Percentiles rank a stretch among this genome's conserved stretches.
Evolutionary conservation across 2,888 invertebrate species (phyloP).

Genomic region (Drosophila paranaensis): DNA sequence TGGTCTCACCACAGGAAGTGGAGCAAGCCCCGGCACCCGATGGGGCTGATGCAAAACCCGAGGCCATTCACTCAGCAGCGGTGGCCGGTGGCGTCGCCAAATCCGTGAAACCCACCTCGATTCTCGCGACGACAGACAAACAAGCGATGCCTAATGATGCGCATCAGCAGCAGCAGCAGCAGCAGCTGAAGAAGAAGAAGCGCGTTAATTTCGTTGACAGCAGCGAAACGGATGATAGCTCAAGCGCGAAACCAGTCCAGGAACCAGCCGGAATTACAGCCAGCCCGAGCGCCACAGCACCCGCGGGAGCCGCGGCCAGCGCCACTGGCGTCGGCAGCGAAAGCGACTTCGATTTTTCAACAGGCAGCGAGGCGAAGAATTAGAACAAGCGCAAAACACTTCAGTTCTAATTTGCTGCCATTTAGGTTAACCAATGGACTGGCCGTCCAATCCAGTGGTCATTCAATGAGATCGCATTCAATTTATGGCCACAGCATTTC

Average conservation of each 20-base stretch:
- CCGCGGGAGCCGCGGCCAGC: conserved; percentile 28
- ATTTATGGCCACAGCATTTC: conserved; percentile 56
- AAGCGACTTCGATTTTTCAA: conserved; percentile 85
- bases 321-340: conserved; percentile 70
- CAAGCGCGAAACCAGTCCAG: conserved; percentile 70
- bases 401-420: conserved; percentile 76
- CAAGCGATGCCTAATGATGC: conserved; percentile 79
- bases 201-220: conserved; percentile 84
- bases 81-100: conserved; percentile 42
- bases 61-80: conserved; percentile 28
- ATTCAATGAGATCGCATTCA: conserved; percentile 65
- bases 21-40: conserved; percentile 28
- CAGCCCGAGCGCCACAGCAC: conserved; percentile 20
- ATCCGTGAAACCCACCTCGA: conserved; percentile 77
- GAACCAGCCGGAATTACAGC: conserved; percentile 31
- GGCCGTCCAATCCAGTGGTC: conserved; percentile 34
- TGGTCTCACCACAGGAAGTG: conserved; percentile 53
- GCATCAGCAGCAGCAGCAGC: conserved; percentile 72
- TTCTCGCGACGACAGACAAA: conserved; percentile 77
- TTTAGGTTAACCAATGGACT: conserved; percentile 70
- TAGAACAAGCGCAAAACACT: conserved; percentile 72
- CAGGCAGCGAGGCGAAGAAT: conserved; percentile 79
- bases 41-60: conserved; percentile 36
- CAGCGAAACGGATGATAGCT: conserved; percentile 84
- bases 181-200: conserved; percentile 83